Base-by-base conservation (phyloP, 2,888 invertebrate species). In the Eupithecia centaureata region DNA sequence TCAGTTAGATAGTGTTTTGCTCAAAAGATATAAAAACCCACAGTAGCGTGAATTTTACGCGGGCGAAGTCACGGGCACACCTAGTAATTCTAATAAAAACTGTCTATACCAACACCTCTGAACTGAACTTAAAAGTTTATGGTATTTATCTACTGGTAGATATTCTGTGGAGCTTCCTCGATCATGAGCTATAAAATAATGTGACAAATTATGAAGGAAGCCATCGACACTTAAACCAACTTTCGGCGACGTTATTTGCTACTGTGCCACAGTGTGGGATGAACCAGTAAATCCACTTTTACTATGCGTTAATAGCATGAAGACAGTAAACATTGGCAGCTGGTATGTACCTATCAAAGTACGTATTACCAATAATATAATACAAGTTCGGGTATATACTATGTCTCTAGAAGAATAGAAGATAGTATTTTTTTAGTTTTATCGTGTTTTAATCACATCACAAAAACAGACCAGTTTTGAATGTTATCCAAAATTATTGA, bases 141-240 rank as follows among this genome's bases (percentile, higher is more conserved):
- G 30, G 2, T 28, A 10, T 7, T 27, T 15, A 54, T n/a, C 18
- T 27, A 52, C 35, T 52, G 18, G 10, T 28, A 15, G 7, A 30
- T 65, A 59, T 62, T 54, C 62, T 59, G 28, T 54, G 27, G 35
- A 52, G 54, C 66, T 71, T 70, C 60, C 62, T 60, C 61, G 33
- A 12, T n/a, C 52, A 70, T 65, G 66, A 64, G 63, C 63, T 67
- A 65, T 65, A 63, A 68, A 47, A 63, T 30, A 60, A 54, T 63
- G 33, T 68, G 63, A 68, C 70, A 73, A 71, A 71, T 73, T 73
- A 65, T 67, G 61, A 69, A 69, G 63, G 67, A 68, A 62, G 54
- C 61, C 51, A 57, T 70, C 52, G 42, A 61, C 66, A 66, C 61
- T 58, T 28, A 61, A 33, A 51, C 15, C 42, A 61, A 66, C 66